phyloP scores from a whole-genome alignment of 2,113 vertebrate genomes.

The Semicossyphus pulcher region DNA sequence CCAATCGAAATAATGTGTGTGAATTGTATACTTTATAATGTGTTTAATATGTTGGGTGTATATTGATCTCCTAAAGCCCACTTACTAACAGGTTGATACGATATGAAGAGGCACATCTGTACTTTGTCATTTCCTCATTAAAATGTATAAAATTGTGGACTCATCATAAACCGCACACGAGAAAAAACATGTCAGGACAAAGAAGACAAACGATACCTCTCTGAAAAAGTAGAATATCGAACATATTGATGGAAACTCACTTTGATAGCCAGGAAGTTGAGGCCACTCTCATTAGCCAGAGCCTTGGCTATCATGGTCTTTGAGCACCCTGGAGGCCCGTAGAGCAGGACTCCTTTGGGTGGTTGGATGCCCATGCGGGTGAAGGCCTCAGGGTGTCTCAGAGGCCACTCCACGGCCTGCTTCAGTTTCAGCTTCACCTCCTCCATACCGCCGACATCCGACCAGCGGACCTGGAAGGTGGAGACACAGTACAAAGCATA shows the following conservation, averaged over 20 bases:
- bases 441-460: slow-evolving; percentile 96
- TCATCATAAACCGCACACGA: too few relatives aligned
- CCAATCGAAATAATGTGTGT: background rate
- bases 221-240: background rate
- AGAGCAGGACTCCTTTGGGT: slow-evolving; percentile 94
- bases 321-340: slow-evolving; percentile 97
- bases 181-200: background rate
- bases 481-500: background rate
- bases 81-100: too few relatives aligned
- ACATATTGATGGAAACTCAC: slow-evolving; percentile 72
- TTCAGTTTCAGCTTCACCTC: slow-evolving; percentile 94
- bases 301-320: slow-evolving; percentile 99
- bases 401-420: slow-evolving; percentile 97
- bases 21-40: too few relatives aligned
- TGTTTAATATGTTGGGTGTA: too few relatives aligned
- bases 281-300: slow-evolving; percentile 93
- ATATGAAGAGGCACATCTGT: too few relatives aligned
- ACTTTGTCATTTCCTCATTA: too few relatives aligned
- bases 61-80: too few relatives aligned
- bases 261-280: slow-evolving; percentile 97
- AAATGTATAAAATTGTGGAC: too few relatives aligned
- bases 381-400: slow-evolving; percentile 93
- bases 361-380: slow-evolving; percentile 92
- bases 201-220: background rate
- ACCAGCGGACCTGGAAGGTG: slow-evolving; percentile 89